These are phyloP conservation scores for Gymnarchus niloticus DNA, from an alignment of 2,113 vertebrate genomes.

Conservation along the genomic window DNA sequence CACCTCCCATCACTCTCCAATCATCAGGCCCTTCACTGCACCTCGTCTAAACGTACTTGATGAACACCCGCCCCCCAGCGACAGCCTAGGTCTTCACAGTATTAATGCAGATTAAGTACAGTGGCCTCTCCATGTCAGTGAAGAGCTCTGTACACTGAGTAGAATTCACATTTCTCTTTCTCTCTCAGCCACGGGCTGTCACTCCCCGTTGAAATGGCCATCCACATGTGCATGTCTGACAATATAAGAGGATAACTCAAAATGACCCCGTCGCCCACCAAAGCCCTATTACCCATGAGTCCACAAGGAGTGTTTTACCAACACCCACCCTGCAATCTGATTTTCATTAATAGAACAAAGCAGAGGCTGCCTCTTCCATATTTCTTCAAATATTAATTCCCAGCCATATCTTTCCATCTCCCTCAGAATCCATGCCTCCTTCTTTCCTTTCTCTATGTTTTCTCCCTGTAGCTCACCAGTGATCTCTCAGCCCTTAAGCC, in stretches of 20 bases:
- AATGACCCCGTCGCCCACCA: neutral
- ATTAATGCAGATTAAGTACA: neutral
- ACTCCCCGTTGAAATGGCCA: neutral
- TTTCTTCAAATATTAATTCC: constrained; percentile 1
- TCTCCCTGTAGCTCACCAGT: neutral
- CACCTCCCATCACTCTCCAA: neutral
- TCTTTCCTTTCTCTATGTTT: neutral
- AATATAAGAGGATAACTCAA: neutral
- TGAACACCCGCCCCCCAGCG: neutral
- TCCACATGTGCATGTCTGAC: neutral
- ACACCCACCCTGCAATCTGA: neutral
- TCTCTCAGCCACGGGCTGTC: no score
- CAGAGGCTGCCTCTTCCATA: neutral
- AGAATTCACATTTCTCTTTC: neutral
- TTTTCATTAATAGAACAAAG: neutral
- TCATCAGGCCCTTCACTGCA: neutral
- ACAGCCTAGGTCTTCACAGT: neutral
- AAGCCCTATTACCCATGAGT: neutral
- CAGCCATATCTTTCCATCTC: neutral
- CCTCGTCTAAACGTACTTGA: neutral
- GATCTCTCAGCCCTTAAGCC: no score
- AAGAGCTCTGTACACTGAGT: neutral
- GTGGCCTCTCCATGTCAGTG: neutral
- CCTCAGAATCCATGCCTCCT: neutral
- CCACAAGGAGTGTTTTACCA: neutral